Evolutionary conservation across 2,888 invertebrate genomes (phyloP).

Genomic region (Psylliodes chrysocephalus): DNA sequence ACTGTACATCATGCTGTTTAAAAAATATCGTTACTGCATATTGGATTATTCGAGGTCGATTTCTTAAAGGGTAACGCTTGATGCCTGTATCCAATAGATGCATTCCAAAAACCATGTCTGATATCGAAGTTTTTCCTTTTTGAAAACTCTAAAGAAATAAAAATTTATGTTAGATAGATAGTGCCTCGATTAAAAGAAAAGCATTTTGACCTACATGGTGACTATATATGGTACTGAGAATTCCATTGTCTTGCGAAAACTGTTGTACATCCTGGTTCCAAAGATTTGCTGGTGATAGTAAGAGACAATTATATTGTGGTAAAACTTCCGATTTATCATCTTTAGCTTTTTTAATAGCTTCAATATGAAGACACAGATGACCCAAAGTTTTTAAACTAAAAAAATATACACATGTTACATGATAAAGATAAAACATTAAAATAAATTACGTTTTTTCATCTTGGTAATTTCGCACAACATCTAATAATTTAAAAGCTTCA

Average conservation of each 20-base stretch:
- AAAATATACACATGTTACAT: slow-evolving; percentile 45
- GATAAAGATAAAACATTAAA: slow-evolving; percentile 43
- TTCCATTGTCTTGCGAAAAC: slow-evolving; percentile 82
- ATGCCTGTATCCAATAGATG: slow-evolving; percentile 90
- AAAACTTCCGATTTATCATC: slow-evolving; percentile 67
- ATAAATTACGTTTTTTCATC: slow-evolving; percentile 72
- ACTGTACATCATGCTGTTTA: slow-evolving; percentile 82
- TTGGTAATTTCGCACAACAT: slow-evolving; percentile 87
- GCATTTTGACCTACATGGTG: slow-evolving; percentile 79
- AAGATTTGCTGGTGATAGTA: slow-evolving; percentile 92
- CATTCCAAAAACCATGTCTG: slow-evolving; percentile 94
- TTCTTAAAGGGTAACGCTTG: slow-evolving; percentile 86
- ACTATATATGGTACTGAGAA: slow-evolving; percentile 83
- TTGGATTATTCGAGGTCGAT: slow-evolving; percentile 85
- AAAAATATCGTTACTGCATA: slow-evolving; percentile 91
- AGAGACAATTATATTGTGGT: slow-evolving; percentile 91
- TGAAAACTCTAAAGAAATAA: slow-evolving; percentile 72
- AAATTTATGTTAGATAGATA: no score
- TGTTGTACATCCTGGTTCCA: slow-evolving; percentile 88
- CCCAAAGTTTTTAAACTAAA: slow-evolving; percentile 77
- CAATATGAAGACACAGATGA: slow-evolving; percentile 87
- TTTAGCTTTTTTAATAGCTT: slow-evolving; percentile 76
- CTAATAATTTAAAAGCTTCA: slow-evolving; percentile 88
- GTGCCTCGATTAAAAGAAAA: no score
- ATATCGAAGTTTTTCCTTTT: slow-evolving; percentile 83